Conservation (phyloP, 2,888 invertebrate species). For the Tubulanus polymorphus region DNA sequence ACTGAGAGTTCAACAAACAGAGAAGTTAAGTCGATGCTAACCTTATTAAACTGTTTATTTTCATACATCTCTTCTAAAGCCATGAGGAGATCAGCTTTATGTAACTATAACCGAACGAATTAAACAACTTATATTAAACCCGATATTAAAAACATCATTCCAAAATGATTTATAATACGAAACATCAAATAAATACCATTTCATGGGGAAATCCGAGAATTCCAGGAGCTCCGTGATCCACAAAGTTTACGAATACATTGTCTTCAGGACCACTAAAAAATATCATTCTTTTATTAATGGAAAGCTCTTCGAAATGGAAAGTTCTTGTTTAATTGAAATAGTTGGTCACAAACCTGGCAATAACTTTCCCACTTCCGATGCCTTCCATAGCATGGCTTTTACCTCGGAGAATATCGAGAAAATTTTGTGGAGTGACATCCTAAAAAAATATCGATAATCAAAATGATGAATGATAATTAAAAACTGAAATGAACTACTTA, state of each 20-base stretch:
- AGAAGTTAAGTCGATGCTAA: conserved; percentile 24
- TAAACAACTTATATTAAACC: background rate
- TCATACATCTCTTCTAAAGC: conserved; percentile 54
- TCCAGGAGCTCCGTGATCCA: conserved; percentile 62
- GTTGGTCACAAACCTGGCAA: conserved; percentile 48
- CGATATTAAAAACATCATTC: background rate
- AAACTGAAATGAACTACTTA: too few species aligned
- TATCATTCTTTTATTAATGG: conserved; percentile 6
- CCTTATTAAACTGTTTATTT: conserved; percentile 55
- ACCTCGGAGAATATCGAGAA: conserved; percentile 60
- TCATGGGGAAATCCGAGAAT: conserved; percentile 58
- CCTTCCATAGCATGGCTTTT: conserved; percentile 54
- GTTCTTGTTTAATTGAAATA: too few species aligned
- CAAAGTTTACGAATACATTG: conserved; percentile 62
- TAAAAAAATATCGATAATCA: conserved; percentile 35
- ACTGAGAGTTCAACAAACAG: background rate
- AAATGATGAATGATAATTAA: too few species aligned
- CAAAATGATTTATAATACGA: too few species aligned
- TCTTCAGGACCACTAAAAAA: conserved; percentile 58
- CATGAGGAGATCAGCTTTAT: conserved; percentile 48
- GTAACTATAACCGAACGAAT: conserved; percentile 35
- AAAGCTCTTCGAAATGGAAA: conserved; percentile 8
- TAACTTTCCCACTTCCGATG: conserved; percentile 57
- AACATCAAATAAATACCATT: conserved; percentile 26
- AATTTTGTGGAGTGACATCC: conserved; percentile 59